Base-by-base conservation (phyloP, 2,113 vertebrate species). In the Chloebia gouldiae region DNA sequence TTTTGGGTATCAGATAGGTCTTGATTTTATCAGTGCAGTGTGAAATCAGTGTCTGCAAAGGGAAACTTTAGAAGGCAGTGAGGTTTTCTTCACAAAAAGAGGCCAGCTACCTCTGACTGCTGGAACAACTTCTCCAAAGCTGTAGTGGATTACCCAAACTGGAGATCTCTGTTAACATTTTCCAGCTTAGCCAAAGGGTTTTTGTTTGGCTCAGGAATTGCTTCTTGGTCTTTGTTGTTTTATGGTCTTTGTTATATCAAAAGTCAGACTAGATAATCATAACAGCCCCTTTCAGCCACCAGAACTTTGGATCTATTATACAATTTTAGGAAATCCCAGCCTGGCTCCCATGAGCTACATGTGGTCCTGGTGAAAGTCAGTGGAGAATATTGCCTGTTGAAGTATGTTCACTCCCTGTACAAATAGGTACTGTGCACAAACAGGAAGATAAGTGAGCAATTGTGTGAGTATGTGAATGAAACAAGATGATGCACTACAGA, bases 401-500 rank as follows among this genome's bases (percentile, higher is more conserved):
- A 42, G 64, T 21, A 40, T 4, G 23, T 18, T 40, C 78, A 45
- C 37, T 83, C 68, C 2, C 37, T 70, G 70, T 44, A 73, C 51
- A 59, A 78, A 80, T 33, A 75, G 69, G n/a, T 37, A 22, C 12
- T 21, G 20, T 27, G 69, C 54, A 51, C 44, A 45, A 81, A 88
- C 39, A 44, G 54, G 63, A 77, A 86, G 81, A 63, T 72, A 91
- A 78, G 75, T 61, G 53, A 73, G 68, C 6, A 3, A 28, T 59
- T 69, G 82, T 92, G 65, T 72, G 71, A 90, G 63, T 21, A n/a
- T 30, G 70, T 72, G 72, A 94, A 69, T 66, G 60, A 89, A 95
- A 92, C 85, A 77, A 87, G 87, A 93, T 81, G 90, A 90, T 88
- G 54, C 69, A 79, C 82, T 73, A 42, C 50, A 86, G 73, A 88